phyloP scores from a whole-genome alignment of 1,140 invertebrate species.

The Hestina assimilis region DNA sequence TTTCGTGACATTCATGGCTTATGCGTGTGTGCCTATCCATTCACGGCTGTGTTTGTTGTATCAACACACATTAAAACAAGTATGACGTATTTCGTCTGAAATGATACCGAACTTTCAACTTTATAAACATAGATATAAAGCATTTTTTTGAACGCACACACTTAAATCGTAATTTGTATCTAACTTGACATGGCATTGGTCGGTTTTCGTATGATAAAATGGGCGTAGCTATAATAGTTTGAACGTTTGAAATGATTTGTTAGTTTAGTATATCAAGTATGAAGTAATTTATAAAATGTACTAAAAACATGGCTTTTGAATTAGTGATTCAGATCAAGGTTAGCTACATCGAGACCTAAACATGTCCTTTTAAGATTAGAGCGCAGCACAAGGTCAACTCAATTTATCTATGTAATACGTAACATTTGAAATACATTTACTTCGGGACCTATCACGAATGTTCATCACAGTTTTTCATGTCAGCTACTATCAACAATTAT shows the following conservation, averaged over 20 bases:
- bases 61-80: conserved; percentile 35
- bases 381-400: conserved; percentile 10
- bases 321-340: conserved; percentile 37
- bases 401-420: conserved; percentile 14
- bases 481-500: too few relatives aligned
- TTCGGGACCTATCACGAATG: too few relatives aligned
- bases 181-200: conserved; percentile 67
- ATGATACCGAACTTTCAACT: conserved; percentile 24
- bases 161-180: conserved; percentile 38
- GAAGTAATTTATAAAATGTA: conserved; percentile 19
- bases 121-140: conserved; percentile 26
- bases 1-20: conserved; percentile 66
- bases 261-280: conserved; percentile 27
- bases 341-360: conserved; percentile 19
- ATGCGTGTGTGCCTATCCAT: conserved; percentile 54
- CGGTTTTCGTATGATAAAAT: conserved; percentile 69
- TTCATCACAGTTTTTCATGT: too few relatives aligned
- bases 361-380: conserved; percentile 24
- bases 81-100: conserved; percentile 20
- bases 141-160: conserved; percentile 19
- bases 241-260: conserved; percentile 57
- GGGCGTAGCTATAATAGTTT: conserved; percentile 61
- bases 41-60: conserved; percentile 51
- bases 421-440: conserved; percentile 1
- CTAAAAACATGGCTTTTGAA: conserved; percentile 23